These are phyloP conservation scores for Oriolus oriolus DNA, from an alignment of 2,113 vertebrate species.

Conservation along the genomic window DNA sequence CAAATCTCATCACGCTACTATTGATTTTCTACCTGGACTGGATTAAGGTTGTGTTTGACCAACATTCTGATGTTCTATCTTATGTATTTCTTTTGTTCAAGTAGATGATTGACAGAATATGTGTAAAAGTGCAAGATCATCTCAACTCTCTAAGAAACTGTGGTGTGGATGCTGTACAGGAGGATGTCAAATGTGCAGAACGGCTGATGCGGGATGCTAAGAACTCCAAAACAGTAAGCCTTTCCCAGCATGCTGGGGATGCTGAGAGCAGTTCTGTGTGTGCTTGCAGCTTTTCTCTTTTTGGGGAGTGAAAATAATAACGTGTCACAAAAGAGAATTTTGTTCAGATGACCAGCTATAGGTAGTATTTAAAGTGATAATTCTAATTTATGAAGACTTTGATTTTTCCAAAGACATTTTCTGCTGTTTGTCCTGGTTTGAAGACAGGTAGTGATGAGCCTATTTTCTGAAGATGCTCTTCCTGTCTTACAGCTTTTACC, in stretches of 20 bases:
- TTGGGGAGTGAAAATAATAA: not conserved
- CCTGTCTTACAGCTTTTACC: slow-evolving; percentile 82
- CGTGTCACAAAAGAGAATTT: not conserved
- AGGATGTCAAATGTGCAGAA: slow-evolving; percentile 90
- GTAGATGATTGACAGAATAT: slow-evolving; percentile 97
- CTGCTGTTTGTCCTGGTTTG: not conserved
- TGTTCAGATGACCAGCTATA: not conserved
- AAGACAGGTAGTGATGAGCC: not conserved
- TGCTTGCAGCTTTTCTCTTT: not conserved
- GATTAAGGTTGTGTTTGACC: not conserved
- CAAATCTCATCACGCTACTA: not conserved
- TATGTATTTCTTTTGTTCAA: not conserved
- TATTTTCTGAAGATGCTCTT: not conserved
- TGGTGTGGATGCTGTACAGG: slow-evolving; percentile 81
- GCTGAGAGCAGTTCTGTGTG: not conserved
- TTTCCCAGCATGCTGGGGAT: not conserved
- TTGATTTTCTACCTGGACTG: not conserved
- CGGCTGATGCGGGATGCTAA: slow-evolving; percentile 91
- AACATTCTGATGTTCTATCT: not conserved
- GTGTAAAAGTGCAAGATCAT: slow-evolving; percentile 97
- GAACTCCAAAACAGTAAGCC: slow-evolving; percentile 93
- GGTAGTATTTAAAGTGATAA: not conserved
- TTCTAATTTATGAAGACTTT: not conserved
- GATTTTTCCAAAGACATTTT: not conserved
- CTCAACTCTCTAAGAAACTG: slow-evolving; percentile 91